Percentiles rank a stretch among this genome's conserved stretches.
Conservation (phyloP, 2,113 vertebrate species). For the Morone saxatilis region DNA sequence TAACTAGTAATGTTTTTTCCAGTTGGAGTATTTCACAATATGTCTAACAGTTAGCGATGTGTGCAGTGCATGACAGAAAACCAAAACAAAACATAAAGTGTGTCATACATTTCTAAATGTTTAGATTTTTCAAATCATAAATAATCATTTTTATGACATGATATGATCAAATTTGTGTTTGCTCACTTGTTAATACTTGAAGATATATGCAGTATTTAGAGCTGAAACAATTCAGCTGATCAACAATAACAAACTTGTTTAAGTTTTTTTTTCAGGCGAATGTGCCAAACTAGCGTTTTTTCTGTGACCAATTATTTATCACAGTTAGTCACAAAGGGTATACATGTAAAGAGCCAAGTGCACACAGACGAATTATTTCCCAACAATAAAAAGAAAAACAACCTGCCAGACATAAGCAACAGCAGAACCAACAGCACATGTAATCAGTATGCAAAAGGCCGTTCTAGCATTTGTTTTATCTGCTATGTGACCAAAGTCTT, state of each 20-base stretch:
- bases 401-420: too few species aligned
- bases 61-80: neutral
- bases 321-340: neutral
- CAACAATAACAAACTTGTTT: neutral
- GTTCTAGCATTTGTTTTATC: neutral
- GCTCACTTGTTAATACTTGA: neutral
- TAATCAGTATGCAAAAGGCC: too few species aligned
- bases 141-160: too few species aligned
- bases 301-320: neutral
- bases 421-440: too few species aligned
- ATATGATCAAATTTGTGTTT: neutral
- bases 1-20: neutral
- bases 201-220: neutral
- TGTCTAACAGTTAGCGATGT: neutral
- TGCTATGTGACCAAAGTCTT: conserved; percentile 5
- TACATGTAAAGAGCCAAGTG: neutral
- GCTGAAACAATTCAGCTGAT: neutral
- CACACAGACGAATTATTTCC: too few species aligned
- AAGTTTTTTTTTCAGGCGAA: neutral
- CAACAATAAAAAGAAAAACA: too few species aligned
- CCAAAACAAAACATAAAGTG: neutral
- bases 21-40: neutral
- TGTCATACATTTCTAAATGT: neutral
- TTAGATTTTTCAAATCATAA: neutral
- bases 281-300: neutral